Conservation (phyloP, 2,113 vertebrate species). For the Xyliphius kryptos region DNA sequence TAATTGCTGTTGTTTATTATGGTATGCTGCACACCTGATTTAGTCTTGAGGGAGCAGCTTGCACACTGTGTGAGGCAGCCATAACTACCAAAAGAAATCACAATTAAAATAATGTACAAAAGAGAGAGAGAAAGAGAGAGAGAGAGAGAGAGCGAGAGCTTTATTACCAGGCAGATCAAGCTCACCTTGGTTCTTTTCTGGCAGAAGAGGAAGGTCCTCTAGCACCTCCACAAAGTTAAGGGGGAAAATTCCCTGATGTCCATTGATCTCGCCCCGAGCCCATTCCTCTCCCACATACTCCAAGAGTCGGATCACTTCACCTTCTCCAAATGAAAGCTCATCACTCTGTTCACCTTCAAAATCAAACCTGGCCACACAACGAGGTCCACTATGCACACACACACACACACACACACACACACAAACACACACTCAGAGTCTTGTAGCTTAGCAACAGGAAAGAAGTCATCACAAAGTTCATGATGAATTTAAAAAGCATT, state of each 20-base stretch:
- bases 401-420: constrained; percentile 5
- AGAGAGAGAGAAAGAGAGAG: not conserved
- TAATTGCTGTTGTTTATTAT: no score
- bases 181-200: constrained; percentile 34
- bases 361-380: constrained; percentile 82
- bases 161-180: constrained; percentile 53
- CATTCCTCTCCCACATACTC: constrained; percentile 83
- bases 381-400: constrained; percentile 66
- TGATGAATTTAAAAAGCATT: no score
- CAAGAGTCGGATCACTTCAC: constrained; percentile 79
- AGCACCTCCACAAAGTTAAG: constrained; percentile 85
- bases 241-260: constrained; percentile 75
- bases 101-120: not conserved
- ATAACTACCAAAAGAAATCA: constrained; percentile 65
- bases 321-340: constrained; percentile 86
- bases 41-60: constrained; percentile 35
- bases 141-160: no score
- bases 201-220: constrained; percentile 69
- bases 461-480: no score
- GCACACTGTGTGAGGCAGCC: constrained; percentile 28
- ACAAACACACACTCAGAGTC: no score
- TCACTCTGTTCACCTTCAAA: constrained; percentile 82
- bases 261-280: constrained; percentile 75
- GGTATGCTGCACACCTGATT: constrained; percentile 49
- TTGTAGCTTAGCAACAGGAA: no score